Conservation (phyloP, 1,140 invertebrate genomes). For the Drosophila sp. region DNA sequence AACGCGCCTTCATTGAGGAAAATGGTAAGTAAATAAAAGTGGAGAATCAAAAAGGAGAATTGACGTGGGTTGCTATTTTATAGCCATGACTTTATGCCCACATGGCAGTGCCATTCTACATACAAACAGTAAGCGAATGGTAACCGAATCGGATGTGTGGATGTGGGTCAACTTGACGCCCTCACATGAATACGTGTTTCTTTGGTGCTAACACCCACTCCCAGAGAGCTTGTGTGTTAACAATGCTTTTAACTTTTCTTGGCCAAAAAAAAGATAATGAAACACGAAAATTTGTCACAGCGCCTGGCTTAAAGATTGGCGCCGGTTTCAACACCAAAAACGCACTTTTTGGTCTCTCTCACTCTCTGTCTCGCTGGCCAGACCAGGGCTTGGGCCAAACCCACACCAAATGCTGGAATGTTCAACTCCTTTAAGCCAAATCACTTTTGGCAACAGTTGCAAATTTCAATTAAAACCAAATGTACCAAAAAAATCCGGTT, state of each 20-base stretch:
- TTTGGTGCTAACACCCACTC: slow-evolving; percentile 14
- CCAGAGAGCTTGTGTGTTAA: slow-evolving; percentile 32
- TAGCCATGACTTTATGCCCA: slow-evolving; percentile 41
- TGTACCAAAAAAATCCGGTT: slow-evolving; percentile 34
- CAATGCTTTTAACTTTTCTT: slow-evolving; percentile 49
- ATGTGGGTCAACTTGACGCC: slow-evolving; percentile 77
- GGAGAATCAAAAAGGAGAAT: slow-evolving; percentile 12
- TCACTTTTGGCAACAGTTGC: slow-evolving; percentile 46
- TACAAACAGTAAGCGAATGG: slow-evolving; percentile 19
- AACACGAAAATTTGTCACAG: slow-evolving; percentile 63
- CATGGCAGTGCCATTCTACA: slow-evolving; percentile 50
- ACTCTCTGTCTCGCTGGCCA: slow-evolving; percentile 27
- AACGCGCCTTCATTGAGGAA: slow-evolving; percentile 81
- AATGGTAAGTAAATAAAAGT: slow-evolving; percentile 68
- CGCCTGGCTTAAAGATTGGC: slow-evolving; percentile 23
- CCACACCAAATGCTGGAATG: slow-evolving; percentile 21
- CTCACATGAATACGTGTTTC: slow-evolving; percentile 48
- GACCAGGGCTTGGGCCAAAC: slow-evolving; percentile 14
- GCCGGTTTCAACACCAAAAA: slow-evolving; percentile 43
- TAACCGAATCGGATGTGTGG: slow-evolving; percentile 41
- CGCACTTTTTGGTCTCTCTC: slow-evolving; percentile 47
- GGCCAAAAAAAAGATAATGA: slow-evolving; percentile 35
- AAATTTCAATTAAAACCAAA: slow-evolving; percentile 62
- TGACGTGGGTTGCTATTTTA: slow-evolving; percentile 53
- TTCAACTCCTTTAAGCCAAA: slow-evolving; percentile 50